Percentiles rank a stretch among this genome's conserved stretches.
These are phyloP conservation scores for Leptobrachium leishanense DNA, from an alignment of 2,113 vertebrate genomes.

Conservation along the genomic window DNA sequence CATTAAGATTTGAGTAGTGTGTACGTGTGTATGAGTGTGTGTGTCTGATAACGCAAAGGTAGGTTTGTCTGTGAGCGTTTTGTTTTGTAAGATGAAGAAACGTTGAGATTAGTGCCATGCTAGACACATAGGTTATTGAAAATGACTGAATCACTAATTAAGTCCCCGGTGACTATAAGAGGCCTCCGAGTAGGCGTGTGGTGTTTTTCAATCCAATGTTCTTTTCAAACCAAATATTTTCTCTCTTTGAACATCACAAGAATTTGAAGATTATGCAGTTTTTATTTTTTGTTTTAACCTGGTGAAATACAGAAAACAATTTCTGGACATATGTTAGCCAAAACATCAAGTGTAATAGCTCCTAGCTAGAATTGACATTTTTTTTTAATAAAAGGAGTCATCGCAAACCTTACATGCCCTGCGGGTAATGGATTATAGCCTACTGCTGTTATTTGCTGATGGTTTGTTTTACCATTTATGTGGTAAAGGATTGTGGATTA, in stretches of 20 bases:
- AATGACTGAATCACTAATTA: neutral
- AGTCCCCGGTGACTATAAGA: neutral
- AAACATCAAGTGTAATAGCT: neutral
- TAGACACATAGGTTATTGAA: neutral
- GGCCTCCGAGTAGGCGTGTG: neutral
- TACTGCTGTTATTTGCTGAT: neutral
- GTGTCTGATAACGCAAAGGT: no score
- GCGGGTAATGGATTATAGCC: neutral
- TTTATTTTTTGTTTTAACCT: neutral
- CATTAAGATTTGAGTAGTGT: no score
- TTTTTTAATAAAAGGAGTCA: neutral
- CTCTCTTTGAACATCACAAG: neutral
- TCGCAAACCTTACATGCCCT: neutral
- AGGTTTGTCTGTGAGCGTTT: no score
- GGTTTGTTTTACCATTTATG: neutral
- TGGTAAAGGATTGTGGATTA: neutral
- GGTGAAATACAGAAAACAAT: constrained; percentile 4
- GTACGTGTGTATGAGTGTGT: no score
- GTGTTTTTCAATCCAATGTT: neutral
- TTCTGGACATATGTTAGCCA: constrained; percentile 5
- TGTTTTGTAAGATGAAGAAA: no score
- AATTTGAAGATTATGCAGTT: neutral
- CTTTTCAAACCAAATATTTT: neutral
- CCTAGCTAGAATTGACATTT: neutral
- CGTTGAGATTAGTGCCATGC: no score